A percentile compares a stretch with the other conserved stretches of the same genome.
Evolutionary conservation across 2,113 vertebrate genomes (phyloP).

Genomic region (Circaetus cinerascens): DNA sequence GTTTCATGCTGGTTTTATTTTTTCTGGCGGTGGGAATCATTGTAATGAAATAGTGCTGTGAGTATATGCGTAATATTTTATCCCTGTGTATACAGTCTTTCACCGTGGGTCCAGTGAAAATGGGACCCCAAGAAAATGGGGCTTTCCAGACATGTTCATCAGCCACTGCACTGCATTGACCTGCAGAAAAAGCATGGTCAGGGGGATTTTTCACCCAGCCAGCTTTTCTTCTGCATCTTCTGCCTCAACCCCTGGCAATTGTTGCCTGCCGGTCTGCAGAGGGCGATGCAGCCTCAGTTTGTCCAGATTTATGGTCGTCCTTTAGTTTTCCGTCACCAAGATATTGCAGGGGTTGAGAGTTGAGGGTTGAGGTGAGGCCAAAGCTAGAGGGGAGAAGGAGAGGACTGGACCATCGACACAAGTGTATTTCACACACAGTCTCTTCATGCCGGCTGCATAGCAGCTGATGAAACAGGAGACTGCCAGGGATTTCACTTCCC

Average conservation of each 20-base stretch:
- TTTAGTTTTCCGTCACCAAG: background rate
- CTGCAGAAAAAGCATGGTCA: background rate
- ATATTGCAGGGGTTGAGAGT: no score
- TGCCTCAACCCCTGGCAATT: background rate
- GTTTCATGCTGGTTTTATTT: background rate
- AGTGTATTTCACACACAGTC: background rate
- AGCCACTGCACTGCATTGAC: background rate
- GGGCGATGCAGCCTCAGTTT: slow-evolving; percentile 18
- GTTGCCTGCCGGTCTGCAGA: slow-evolving; percentile 7
- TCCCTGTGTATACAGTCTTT: background rate
- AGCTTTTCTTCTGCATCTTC: background rate
- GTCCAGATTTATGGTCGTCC: fast-evolving
- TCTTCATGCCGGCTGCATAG: background rate
- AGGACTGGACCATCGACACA: background rate
- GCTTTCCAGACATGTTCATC: background rate
- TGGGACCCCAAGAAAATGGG: background rate
- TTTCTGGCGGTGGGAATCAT: background rate
- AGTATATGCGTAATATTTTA: background rate
- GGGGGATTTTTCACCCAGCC: background rate
- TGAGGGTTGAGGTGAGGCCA: background rate
- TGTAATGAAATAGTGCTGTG: background rate
- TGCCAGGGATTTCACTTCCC: background rate
- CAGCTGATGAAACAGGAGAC: background rate
- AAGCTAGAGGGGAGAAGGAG: background rate
- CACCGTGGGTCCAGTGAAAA: background rate